A percentile compares a stretch with the other conserved stretches of the same genome.
These are phyloP conservation scores for Benthosema pterotum DNA, from an alignment of 2,797 vertebrate genomes.

Conservation along the genomic window DNA sequence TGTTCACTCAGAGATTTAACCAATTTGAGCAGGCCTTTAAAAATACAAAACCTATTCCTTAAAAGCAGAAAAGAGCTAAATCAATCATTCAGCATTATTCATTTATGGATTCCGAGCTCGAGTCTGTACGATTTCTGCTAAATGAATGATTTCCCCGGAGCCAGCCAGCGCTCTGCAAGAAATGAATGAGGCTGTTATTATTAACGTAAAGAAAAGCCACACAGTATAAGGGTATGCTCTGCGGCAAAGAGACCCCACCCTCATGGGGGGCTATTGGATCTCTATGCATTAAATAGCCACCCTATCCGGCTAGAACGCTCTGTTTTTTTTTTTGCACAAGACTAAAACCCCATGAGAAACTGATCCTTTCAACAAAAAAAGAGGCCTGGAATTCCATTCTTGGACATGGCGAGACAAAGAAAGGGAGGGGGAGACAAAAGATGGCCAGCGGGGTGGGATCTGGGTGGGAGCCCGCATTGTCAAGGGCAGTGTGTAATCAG, in stretches of 20 bases:
- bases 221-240: slow-evolving; percentile 7
- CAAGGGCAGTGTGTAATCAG: slow-evolving; percentile 65
- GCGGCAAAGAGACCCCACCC: slow-evolving; percentile 43
- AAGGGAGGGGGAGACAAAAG: slow-evolving; percentile 51
- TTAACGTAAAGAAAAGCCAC: slow-evolving; percentile 38
- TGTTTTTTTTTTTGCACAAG: neutral
- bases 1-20: neutral
- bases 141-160: slow-evolving; percentile 14
- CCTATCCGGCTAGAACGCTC: neutral
- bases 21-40: neutral
- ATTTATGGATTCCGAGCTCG: neutral
- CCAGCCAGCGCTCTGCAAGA: slow-evolving; percentile 2
- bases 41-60: neutral
- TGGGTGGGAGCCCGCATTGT: slow-evolving; percentile 46
- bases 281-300: slow-evolving; percentile 25
- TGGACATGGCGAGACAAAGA: slow-evolving; percentile 38
- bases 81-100: too few species aligned
- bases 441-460: slow-evolving; percentile 18
- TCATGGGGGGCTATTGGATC: slow-evolving; percentile 30
- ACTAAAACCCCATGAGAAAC: slow-evolving; percentile 44
- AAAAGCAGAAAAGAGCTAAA: neutral
- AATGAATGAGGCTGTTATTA: slow-evolving; percentile 19
- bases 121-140: slow-evolving; percentile 8
- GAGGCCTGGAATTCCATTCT: slow-evolving; percentile 29
- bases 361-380: slow-evolving; percentile 26